A percentile compares a stretch with the other conserved stretches of the same genome.
These are phyloP conservation scores for Willowsia nigromaculata DNA, from an alignment of 2,888 invertebrate genomes.

Conservation along the genomic window DNA sequence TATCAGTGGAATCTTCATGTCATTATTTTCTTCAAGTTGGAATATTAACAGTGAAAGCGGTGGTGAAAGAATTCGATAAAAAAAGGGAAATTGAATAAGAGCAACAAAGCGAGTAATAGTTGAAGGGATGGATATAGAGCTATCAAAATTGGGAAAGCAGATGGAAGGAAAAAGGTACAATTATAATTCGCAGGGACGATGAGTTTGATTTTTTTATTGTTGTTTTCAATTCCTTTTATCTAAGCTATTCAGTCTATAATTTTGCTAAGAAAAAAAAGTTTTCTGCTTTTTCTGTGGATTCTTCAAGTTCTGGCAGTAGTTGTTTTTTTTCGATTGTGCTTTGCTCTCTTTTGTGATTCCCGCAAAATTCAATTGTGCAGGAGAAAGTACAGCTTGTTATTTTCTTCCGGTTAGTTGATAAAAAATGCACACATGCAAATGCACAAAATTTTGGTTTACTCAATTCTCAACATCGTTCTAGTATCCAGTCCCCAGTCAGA, in stretches of 20 bases:
- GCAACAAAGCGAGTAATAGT: not conserved
- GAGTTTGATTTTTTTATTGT: slow-evolving; percentile 22
- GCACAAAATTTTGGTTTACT: no score
- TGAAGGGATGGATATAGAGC: not conserved
- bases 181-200: not conserved
- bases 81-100: slow-evolving; percentile 3
- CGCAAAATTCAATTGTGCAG: not conserved
- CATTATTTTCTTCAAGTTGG: not conserved
- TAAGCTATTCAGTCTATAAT: no score
- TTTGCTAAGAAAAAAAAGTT: no score
- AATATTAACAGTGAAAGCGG: not conserved
- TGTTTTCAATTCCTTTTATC: not conserved
- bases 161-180: not conserved
- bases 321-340: no score
- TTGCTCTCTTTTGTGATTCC: not conserved
- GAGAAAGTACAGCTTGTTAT: slow-evolving; percentile 64
- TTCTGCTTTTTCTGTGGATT: no score
- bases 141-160: not conserved
- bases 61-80: no score
- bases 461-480: no score
- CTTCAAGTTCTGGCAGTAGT: no score
- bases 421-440: not conserved
- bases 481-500: no score
- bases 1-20: not conserved
- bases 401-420: slow-evolving; percentile 62